These are phyloP conservation scores for Lasioglossum vierecki DNA, from an alignment of 2,888 invertebrate genomes.

Conservation along the genomic window DNA sequence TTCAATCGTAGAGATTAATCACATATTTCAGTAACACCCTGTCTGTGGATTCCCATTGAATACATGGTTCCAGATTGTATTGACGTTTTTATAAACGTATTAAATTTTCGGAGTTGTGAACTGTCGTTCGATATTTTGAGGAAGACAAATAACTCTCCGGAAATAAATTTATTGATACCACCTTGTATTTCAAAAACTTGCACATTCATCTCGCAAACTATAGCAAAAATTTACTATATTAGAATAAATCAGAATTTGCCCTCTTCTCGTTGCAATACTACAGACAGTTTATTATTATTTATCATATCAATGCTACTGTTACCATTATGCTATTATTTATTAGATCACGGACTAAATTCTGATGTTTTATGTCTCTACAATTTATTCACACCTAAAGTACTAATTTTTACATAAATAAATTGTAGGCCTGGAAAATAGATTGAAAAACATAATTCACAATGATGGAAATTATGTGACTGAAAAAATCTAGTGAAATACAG, in stretches of 20 bases:
- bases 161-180: conserved; percentile 8
- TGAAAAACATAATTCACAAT: too few relatives aligned
- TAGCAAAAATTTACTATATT: background rate
- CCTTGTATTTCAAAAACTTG: background rate
- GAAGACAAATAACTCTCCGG: conserved; percentile 4
- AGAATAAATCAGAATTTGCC: background rate
- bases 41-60: conserved; percentile 20
- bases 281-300: too few relatives aligned
- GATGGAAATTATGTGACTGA: too few relatives aligned
- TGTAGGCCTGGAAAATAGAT: too few relatives aligned
- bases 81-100: conserved; percentile 21
- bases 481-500: too few relatives aligned
- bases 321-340: background rate
- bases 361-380: too few relatives aligned
- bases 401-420: too few relatives aligned
- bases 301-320: background rate
- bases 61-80: conserved; percentile 25
- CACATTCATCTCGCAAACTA: background rate
- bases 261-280: too few relatives aligned
- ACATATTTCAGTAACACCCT: background rate
- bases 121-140: background rate
- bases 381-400: too few relatives aligned
- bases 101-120: conserved; percentile 14
- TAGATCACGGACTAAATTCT: too few relatives aligned
- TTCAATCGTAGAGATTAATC: background rate